phyloP scores from a whole-genome alignment of 2,888 invertebrate species.

The Oxytorus armatus region DNA sequence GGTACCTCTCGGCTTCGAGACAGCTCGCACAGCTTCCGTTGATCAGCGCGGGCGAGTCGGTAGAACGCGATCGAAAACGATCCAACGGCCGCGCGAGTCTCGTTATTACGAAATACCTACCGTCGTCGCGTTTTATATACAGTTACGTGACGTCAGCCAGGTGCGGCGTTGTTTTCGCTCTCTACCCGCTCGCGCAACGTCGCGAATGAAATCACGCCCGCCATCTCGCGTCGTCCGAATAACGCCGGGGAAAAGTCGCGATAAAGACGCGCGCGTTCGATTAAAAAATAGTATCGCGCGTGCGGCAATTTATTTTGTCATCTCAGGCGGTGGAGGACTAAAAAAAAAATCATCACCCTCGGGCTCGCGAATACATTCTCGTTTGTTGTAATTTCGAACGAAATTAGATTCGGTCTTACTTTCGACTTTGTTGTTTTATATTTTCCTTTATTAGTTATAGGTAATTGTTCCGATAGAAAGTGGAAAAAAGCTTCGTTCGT shows the following conservation, averaged over 20 bases:
- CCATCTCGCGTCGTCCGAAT: constrained; percentile 18
- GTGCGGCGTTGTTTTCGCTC: constrained; percentile 62
- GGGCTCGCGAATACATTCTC: constrained; percentile 16
- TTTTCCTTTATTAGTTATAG: too few relatives aligned
- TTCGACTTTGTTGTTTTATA: too few relatives aligned
- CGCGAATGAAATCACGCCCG: neutral
- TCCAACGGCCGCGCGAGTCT: constrained; percentile 49
- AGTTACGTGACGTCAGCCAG: constrained; percentile 68
- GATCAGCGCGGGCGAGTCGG: constrained; percentile 47
- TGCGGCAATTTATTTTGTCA: constrained; percentile 20
- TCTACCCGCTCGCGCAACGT: constrained; percentile 3
- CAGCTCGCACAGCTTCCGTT: constrained; percentile 55
- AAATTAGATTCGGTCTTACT: too few relatives aligned
- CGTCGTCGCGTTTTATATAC: constrained; percentile 54
- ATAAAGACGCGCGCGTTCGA: constrained; percentile 17
- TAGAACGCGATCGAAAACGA: constrained; percentile 41
- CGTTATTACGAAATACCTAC: constrained; percentile 67
- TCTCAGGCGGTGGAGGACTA: too few relatives aligned
- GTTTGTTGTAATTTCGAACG: too few relatives aligned
- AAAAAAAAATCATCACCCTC: constrained; percentile 31
- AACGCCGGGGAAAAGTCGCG: constrained; percentile 10
- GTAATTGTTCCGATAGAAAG: too few relatives aligned
- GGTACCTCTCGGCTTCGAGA: constrained; percentile 36
- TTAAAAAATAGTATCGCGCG: neutral
- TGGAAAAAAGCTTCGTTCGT: too few relatives aligned